phyloP scores from a whole-genome alignment of 1,140 invertebrate genomes.

The Solenopsis fugax region DNA sequence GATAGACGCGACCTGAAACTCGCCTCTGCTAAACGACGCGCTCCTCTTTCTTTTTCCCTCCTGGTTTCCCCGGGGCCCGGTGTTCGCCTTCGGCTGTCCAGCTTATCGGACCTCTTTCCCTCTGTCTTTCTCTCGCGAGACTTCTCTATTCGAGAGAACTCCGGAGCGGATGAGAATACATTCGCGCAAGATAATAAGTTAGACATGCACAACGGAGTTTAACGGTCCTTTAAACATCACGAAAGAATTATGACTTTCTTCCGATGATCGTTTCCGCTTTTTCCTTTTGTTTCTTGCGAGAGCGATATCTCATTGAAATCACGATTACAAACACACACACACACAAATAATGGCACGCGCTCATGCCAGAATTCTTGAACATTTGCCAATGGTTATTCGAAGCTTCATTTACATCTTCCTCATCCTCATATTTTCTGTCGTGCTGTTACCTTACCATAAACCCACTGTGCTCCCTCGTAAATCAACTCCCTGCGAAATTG shows the following conservation, averaged over 20 bases:
- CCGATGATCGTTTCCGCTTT: conserved; percentile 3
- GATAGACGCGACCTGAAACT: conserved; percentile 44
- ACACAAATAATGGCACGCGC: too few species aligned
- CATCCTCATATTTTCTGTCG: not conserved
- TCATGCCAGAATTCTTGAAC: conserved; percentile 12
- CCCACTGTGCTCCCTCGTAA: not conserved
- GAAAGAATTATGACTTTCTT: conserved; percentile 16
- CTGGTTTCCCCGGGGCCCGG: not conserved
- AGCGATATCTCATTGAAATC: not conserved
- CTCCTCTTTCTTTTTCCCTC: not conserved
- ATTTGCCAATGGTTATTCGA: conserved; percentile 36
- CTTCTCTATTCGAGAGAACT: not conserved
- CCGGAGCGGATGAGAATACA: conserved; percentile 1
- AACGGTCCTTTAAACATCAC: conserved; percentile 6
- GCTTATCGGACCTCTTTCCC: not conserved
- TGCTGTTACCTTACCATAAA: not conserved
- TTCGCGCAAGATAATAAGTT: conserved; percentile 27
- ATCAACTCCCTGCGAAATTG: not conserved
- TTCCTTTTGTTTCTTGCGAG: not conserved
- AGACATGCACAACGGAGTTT: not conserved
- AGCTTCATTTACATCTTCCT: not conserved
- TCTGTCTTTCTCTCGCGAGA: not conserved
- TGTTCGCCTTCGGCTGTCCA: conserved; percentile 19
- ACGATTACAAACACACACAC: not conserved
- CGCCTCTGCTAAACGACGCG: conserved; percentile 39